Evolutionary conservation across 2,888 invertebrate species (phyloP), one percentile per base, ranked within the genome.

Genomic region (Scelioninae gen. 2): DNA sequence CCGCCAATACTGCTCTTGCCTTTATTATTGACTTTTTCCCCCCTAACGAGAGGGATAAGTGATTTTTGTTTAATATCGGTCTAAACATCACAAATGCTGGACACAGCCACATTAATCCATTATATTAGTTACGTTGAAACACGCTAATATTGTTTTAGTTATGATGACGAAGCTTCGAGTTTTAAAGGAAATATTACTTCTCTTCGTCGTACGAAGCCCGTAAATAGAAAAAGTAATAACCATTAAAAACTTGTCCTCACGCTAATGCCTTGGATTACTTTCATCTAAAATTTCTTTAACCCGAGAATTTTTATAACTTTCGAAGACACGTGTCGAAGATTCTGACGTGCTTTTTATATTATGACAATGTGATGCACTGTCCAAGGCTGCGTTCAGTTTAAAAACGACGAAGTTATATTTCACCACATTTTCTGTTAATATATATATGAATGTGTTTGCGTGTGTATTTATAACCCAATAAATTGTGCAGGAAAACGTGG

Each of bases 211-310:
- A 19, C 9, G 22, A 37, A 9, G 16, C 35, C 37, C 52, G 37
- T 52, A 52, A 52, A 37, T 52, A 52, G 35, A 52, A 37, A 19
- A 53, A 53, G 53, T 28, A 53, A 53, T 53, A 53, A 53, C 39
- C 53, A 53, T 53, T 53, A 53, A 25, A 39, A 53, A 53, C 53
- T 53, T 25, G 39, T 53, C 39, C 16, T 53, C 39, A 28, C 25
- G 15, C 15, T 39, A 53, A 39, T 39, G 16, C 16, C 16, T 1
- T 25, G 39, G 39, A 53, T 53, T 37, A 37, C n/a, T n/a, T n/a
- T n/a, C n/a, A n/a, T n/a, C n/a, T n/a, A n/a, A n/a, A n/a, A n/a
- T n/a, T n/a, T n/a, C n/a, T n/a, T n/a, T n/a, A n/a, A n/a, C n/a
- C n/a, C n/a, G n/a, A n/a, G n/a, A n/a, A n/a, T n/a, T n/a, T n/a